Evolutionary conservation across 2,888 invertebrate genomes (phyloP), one percentile per base, ranked within the genome.

Genomic region (Aplocera efformata): DNA sequence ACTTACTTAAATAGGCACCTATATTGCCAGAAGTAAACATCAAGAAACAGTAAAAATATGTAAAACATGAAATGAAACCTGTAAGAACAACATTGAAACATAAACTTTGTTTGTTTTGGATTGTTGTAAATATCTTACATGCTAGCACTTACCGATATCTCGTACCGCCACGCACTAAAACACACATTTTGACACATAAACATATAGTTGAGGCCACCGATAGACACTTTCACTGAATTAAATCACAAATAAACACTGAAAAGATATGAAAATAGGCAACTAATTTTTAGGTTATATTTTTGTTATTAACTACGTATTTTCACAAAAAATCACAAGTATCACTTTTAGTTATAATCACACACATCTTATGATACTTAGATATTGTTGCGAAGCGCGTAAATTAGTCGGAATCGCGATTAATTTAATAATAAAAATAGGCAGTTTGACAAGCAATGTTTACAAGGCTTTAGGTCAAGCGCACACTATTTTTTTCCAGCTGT

Each of bases 201-300:
- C 8, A 26, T 10, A 42, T 29, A n/a, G 27, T 29, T 9, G 26
- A 8, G 28, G 22, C 5, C 48, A 48, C 32, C 26, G 1, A 3
- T 9, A 22, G 10, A 8, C 41, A 30, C 4, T 35, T 21, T 29
- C 10, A 49, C 35, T 6, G 9, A 20, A 21, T 37, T 11, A 29
- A 28, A 28, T 29, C 31, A 26, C 38, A 32, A 21, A 8, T 30
- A 29, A 37, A 35, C 41, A 45, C 26, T 22, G 10, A 33, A 50
- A 47, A 48, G 35, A 51, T 42, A 40, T 26, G 5, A 50, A 42
- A 36, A 35, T 44, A 32, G 5, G 5, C 4, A 25, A 34, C 23
- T 24, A 29, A 8, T 50, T 42, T 48, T 8, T 17, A 55, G 57
- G 57, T 58, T 58, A 58, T 50, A 24, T 35, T 38, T 43, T 37